A percentile compares a stretch with the other conserved stretches of the same genome.
Conservation (phyloP, 2,113 vertebrate species). For the Plotosus lineatus region DNA sequence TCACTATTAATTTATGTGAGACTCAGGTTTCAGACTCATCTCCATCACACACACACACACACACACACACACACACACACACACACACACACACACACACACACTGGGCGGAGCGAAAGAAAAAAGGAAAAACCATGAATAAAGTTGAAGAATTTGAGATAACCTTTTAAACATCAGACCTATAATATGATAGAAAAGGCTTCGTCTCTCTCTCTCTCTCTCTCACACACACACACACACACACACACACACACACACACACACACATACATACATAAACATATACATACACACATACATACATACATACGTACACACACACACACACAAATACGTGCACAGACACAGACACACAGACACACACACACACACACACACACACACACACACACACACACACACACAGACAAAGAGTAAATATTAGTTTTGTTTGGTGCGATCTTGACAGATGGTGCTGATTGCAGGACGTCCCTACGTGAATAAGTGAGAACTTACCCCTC, state of each 20-base stretch:
- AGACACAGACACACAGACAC: constrained; percentile 10
- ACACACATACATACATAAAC: background rate
- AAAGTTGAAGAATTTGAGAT: background rate
- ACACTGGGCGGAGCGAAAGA: no score
- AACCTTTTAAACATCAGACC: constrained; percentile 7
- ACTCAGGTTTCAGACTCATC: constrained; percentile 40
- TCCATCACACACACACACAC: constrained; percentile 33
- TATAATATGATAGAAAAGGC: background rate
- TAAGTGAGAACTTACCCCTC: constrained; percentile 26
- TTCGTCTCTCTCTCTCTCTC: no score
- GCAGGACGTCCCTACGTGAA: constrained; percentile 38
- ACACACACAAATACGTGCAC: no score
- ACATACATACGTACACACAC: no score
- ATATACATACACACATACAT: background rate
- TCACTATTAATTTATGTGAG: constrained; percentile 50
- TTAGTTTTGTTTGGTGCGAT: constrained; percentile 44
- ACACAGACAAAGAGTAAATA: constrained; percentile 17
- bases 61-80: constrained; percentile 22
- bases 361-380: background rate
- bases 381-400: constrained; percentile 15
- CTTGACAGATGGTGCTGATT: constrained; percentile 39
- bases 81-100: constrained; percentile 11
- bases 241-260: constrained; percentile 6
- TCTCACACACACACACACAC: background rate
- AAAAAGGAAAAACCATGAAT: background rate